phyloP scores from a whole-genome alignment of 1,140 invertebrate genomes.

The Stenopsyche tienmushanensis region DNA sequence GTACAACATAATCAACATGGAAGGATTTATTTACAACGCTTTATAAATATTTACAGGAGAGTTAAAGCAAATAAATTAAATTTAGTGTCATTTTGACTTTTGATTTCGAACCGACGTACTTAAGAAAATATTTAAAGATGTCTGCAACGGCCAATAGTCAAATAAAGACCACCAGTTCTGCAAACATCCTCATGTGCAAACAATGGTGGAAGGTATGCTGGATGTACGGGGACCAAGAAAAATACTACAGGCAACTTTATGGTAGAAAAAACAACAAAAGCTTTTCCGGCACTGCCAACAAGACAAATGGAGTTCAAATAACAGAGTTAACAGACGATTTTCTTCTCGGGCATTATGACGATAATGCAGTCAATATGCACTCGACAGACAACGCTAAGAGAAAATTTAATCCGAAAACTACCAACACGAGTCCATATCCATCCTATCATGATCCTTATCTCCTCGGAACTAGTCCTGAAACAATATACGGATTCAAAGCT shows the following conservation, averaged over 20 bases:
- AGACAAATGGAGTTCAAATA: constrained; percentile 51
- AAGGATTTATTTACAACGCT: too few species aligned
- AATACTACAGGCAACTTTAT: constrained; percentile 78
- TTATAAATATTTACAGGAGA: too few species aligned
- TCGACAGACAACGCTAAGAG: constrained; percentile 46
- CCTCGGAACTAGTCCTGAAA: constrained; percentile 34
- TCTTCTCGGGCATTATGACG: constrained; percentile 42
- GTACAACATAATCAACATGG: too few species aligned
- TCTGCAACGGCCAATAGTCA: constrained; percentile 54
- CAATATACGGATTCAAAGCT: constrained; percentile 38
- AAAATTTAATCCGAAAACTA: constrained; percentile 43
- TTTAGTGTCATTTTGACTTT: too few species aligned
- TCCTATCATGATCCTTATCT: constrained; percentile 36
- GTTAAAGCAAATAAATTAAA: too few species aligned
- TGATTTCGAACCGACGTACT: too few species aligned
- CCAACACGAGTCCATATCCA: constrained; percentile 26
- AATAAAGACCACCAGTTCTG: constrained; percentile 57
- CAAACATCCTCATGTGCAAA: constrained; percentile 77
- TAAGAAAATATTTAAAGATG: constrained; percentile 45
- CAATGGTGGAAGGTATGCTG: constrained; percentile 88
- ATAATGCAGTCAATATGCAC: constrained; percentile 36
- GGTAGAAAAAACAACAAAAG: constrained; percentile 61
- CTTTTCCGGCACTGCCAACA: constrained; percentile 45
- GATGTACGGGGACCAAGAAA: constrained; percentile 82
- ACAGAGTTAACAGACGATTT: constrained; percentile 56